Percentiles rank a stretch among this genome's conserved stretches.
Conservation (phyloP, 2,888 invertebrate genomes). For the Apotomis betuletana region DNA sequence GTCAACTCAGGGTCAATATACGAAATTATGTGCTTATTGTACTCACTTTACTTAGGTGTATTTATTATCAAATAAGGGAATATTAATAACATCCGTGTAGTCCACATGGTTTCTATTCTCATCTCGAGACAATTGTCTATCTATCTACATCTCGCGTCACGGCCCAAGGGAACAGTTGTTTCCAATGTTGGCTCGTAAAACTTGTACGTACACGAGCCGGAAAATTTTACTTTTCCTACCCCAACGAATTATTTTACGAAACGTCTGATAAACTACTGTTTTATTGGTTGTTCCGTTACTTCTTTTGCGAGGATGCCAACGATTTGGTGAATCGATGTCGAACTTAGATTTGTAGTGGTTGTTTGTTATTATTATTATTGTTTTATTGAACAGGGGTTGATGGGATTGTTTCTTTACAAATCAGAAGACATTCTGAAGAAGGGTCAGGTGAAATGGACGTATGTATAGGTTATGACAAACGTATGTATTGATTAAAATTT, state of each 20-base stretch:
- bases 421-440: too few relatives aligned
- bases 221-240: conserved; percentile 47
- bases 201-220: conserved; percentile 53
- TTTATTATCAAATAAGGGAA: background rate
- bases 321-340: conserved; percentile 23
- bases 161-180: conserved; percentile 62
- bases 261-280: conserved; percentile 46
- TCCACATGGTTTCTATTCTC: conserved; percentile 47
- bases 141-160: conserved; percentile 58
- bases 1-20: too few relatives aligned
- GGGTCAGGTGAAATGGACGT: too few relatives aligned
- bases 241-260: conserved; percentile 46
- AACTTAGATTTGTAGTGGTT: conserved; percentile 23
- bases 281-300: conserved; percentile 44
- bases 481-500: too few relatives aligned
- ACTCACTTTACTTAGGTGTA: too few relatives aligned
- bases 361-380: conserved; percentile 11
- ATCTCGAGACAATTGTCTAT: conserved; percentile 55
- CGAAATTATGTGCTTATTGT: too few relatives aligned
- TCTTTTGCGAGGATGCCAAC: conserved; percentile 37
- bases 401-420: background rate
- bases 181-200: conserved; percentile 66
- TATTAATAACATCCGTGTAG: conserved; percentile 20
- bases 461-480: too few relatives aligned
- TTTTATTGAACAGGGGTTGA: background rate